Evolutionary conservation across 2,113 vertebrate genomes (phyloP), one percentile per base, ranked within the genome.

Genomic region (Callithrix jacchus): DNA sequence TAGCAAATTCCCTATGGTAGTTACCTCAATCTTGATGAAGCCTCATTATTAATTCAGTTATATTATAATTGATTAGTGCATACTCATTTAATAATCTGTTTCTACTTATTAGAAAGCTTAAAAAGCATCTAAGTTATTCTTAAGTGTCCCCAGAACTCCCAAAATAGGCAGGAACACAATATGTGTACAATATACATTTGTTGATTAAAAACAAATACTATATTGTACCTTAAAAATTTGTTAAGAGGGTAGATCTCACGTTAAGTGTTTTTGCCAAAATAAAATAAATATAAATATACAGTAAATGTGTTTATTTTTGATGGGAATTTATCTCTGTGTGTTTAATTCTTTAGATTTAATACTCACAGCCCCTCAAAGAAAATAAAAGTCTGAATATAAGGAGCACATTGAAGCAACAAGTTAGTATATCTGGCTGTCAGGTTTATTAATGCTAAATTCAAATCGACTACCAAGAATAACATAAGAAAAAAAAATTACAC

Each of bases 381-480:
- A 91, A 91, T 70, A 94, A 66, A 94, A 76, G 12, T 20, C 20
- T 92, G 40, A 86, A 85, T 68, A 91, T 82, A 85, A 89, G 77
- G 61, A 93, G 94, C 11, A 89, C n/a, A 86, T 30, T 81, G 87
- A 90, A 89, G 64, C 23, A 86, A 35, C 84, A 85, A 6, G 20
- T 87, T 94, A 92, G 74, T 93, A 30, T 87, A 94, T 45, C 42
- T 94, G 40, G 45, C 23, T 89, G 58, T 89, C 71, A 61, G n/a
- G 49, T 76, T 92, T 95, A 76, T 86, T 96, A 96, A 97, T 74
- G 47, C 20, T 93, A 85, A 93, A 87, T 93, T 96, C 83, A 92
- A 93, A 84, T 94, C 58, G 64, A 66, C 32, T 70, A 25, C 74
- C 23, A 82, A n/a, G 76, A 89, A 89, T 70, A 79, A 92, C 42